Evolutionary conservation across 1,140 invertebrate species (phyloP), one percentile per base, ranked within the genome.

Genomic region (Asobara japonica): DNA sequence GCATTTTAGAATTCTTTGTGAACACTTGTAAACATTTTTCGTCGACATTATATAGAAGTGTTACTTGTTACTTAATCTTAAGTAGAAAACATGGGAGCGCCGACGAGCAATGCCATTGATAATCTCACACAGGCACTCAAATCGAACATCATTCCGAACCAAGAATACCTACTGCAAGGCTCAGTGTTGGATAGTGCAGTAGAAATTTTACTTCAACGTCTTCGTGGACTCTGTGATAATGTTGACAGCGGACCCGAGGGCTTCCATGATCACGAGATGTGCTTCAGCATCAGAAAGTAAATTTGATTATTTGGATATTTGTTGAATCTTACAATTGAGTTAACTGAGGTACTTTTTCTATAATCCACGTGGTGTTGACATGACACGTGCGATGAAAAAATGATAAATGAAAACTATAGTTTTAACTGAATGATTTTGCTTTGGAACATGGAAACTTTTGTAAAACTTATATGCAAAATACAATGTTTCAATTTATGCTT

Each of bases 151-250:
- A 93, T 96, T 61, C 95, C 95, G 1, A 96, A 96, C 83, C 94
- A 96, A 82, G 96, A 97, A 86, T 97, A 96, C 83, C 87, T 97
- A 65, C 87, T 98, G 10, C 96, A 97, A 88, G 96, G 96, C 11
- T 97, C 95, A 65, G 95, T 99, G 27, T 82, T 98, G 29, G 97
- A 98, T 84, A 92, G 91, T n/a, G 93, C 94, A 51, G 94, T 97
- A 11, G 96, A 97, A 85, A 94, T 97, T n/a, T 89, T 99, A 18
- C 87, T 98, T 13, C 96, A 98, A 81, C 89, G 97, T 77, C 89
- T 99, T 11, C 90, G 96, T 77, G 97, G 97, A 1, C 89, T 98
- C 0, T 98, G 97, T 86, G 97, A 98, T 77, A 97, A 98, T 89
- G 94, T 96, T 5, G 96, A 98, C 82, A 91, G 92, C 69, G 94